A percentile compares a stretch with the other conserved stretches of the same genome.
phyloP scores from a whole-genome alignment of 2,113 vertebrate species.

The Sylvietta virens region DNA sequence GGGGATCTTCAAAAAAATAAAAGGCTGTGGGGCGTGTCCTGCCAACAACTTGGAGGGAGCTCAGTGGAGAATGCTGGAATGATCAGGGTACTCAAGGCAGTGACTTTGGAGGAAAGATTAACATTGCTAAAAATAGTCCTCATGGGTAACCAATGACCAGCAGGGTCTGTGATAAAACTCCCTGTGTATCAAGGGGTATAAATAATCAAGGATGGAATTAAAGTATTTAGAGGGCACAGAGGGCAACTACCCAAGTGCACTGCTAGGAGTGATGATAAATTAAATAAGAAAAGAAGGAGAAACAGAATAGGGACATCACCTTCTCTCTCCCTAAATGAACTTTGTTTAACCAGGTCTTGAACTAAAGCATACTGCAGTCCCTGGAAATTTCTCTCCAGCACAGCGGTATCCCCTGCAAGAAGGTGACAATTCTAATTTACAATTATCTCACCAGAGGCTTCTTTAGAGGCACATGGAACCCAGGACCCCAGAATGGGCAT shows the following conservation, averaged over 20 bases:
- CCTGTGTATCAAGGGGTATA: not conserved
- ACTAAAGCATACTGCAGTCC: not conserved
- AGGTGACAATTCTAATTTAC: not conserved
- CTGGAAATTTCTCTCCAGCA: not conserved
- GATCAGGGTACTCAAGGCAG: not conserved
- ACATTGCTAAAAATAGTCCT: constrained; percentile 9
- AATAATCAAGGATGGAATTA: constrained; percentile 25
- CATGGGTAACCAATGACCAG: not conserved
- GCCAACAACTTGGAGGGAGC: not conserved
- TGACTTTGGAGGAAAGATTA: constrained; percentile 49
- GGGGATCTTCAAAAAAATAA: not conserved
- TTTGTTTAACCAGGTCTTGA: not conserved
- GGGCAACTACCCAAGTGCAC: not conserved
- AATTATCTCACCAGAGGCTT: not conserved
- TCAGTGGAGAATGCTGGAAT: not conserved
- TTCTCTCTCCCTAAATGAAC: not conserved
- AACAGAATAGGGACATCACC: not conserved
- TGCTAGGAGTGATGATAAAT: not conserved
- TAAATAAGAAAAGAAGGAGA: not conserved
- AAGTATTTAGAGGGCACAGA: not conserved
- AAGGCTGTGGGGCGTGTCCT: not conserved
- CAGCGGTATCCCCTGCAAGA: not conserved
- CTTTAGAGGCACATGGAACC: not conserved
- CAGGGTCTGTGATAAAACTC: not conserved
- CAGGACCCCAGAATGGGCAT: not conserved